Conservation (phyloP, 2,797 vertebrate genomes). For the Philypnodon macrostomus region DNA sequence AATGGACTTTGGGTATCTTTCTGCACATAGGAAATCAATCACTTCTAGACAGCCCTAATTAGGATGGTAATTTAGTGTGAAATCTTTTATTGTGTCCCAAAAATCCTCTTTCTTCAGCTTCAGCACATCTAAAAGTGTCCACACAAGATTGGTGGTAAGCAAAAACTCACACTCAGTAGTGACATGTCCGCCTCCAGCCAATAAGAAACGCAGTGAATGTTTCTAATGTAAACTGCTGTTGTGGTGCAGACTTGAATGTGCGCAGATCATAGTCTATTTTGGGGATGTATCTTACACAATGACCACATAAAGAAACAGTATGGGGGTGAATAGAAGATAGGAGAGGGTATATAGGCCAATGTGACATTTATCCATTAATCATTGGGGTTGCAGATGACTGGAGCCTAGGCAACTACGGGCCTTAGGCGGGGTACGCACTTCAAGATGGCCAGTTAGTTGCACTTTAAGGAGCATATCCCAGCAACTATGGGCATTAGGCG, state of each 20-base stretch:
- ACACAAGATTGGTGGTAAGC: constrained; percentile 18
- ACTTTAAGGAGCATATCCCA: too few relatives aligned
- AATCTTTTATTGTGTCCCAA: constrained; percentile 16
- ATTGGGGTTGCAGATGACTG: too few relatives aligned
- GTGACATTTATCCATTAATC: too few relatives aligned
- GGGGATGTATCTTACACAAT: constrained; percentile 25
- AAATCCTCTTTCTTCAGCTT: constrained; percentile 16
- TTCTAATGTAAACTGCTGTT: constrained; percentile 55
- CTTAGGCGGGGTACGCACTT: too few relatives aligned
- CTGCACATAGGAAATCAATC: constrained; percentile 25
- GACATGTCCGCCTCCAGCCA: constrained; percentile 47
- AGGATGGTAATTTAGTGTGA: constrained; percentile 27
- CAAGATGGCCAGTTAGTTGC: too few relatives aligned
- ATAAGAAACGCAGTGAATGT: constrained; percentile 39
- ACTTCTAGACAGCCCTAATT: constrained; percentile 23
- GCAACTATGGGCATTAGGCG: too few relatives aligned
- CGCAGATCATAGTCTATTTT: constrained; percentile 41
- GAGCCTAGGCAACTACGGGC: too few relatives aligned
- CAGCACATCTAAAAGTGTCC: constrained; percentile 8
- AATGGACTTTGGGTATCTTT: constrained; percentile 17
- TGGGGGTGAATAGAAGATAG: too few relatives aligned
- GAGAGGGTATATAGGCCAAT: too few relatives aligned
- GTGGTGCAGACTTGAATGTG: constrained; percentile 55
- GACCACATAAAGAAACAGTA: background rate
- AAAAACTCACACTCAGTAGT: constrained; percentile 30